Evolutionary conservation across 1,140 invertebrate genomes (phyloP), one percentile per base, ranked within the genome.

Genomic region (Batillaria attramentaria): DNA sequence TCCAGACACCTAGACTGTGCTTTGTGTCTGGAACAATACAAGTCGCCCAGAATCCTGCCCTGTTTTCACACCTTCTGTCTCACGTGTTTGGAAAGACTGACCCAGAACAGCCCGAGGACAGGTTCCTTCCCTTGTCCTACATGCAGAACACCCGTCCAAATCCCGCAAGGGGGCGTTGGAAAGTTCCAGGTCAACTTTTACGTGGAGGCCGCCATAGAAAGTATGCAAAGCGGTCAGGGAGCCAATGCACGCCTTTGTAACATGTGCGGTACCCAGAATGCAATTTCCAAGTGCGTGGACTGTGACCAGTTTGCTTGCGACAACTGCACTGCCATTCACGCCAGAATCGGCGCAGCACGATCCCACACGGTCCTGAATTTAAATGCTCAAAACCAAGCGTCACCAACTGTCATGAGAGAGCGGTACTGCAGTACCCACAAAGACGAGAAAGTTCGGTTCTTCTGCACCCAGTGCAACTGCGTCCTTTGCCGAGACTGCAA

Each of bases 31-130:
- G 73, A 72, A 39, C 4, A 37, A 46, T 76, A 76, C 46, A 76
- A 33, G 18, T 57, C 41, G 10, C 79, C 79, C 5, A 68, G 73
- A 41, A 31, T 80, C 18, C 46, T 80, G 20, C 79, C 72, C 0
- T 80, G 79, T 54, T 76, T 76, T 65, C 79, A 80, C 66, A 80
- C 79, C 28, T 80, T 80, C 42, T 80, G 79, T 57, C 43, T 54
- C 2, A 24, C 28, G 3, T 80, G 79, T 54, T 41, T 80, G 28
- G 28, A 69, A 70, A 16, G 35, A 68, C 50, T 57, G 24, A 57
- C 70, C 13, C 33, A 37, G 24, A 42, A n/a, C 16, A 28, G 66
- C 13, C n/a, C 6, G 20, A 24, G 41, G 24, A 37, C 35, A 33
- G 60, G 33, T 8, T 10, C 24, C 5, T 70, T 80, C 50, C 39